Evolutionary conservation across 1,140 invertebrate species (phyloP).

Genomic region (Papilio glaucus): DNA sequence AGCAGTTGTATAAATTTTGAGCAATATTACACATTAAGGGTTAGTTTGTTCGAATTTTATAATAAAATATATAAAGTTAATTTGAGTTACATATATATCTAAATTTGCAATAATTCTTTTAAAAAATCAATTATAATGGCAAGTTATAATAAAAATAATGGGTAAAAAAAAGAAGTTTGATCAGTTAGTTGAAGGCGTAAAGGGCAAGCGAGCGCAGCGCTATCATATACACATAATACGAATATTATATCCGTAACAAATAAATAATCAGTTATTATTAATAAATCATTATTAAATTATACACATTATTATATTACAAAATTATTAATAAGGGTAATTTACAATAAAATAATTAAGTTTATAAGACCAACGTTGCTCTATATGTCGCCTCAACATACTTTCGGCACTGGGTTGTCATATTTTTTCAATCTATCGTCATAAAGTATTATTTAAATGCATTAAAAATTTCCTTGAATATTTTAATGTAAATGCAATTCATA

Average conservation of each 20-base stretch:
- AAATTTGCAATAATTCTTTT: too few relatives aligned
- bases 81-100: too few relatives aligned
- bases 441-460: slow-evolving; percentile 18
- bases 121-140: slow-evolving; percentile 44
- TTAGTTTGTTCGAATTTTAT: slow-evolving; percentile 15
- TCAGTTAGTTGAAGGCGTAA: slow-evolving; percentile 46
- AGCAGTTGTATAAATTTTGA: slow-evolving; percentile 58
- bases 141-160: slow-evolving; percentile 44
- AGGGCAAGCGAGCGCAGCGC: slow-evolving; percentile 49
- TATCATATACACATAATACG: slow-evolving; percentile 48
- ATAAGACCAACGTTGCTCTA: slow-evolving; percentile 1
- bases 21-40: slow-evolving; percentile 50
- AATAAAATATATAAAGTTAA: too few relatives aligned
- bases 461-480: not conserved
- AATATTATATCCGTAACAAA: slow-evolving; percentile 53
- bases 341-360: slow-evolving; percentile 46
- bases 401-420: not conserved
- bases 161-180: not conserved
- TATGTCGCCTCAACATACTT: slow-evolving; percentile 18
- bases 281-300: slow-evolving; percentile 51
- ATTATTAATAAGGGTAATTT: slow-evolving; percentile 50
- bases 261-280: slow-evolving; percentile 57
- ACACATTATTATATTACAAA: slow-evolving; percentile 55
- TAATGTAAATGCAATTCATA: slow-evolving; percentile 6
- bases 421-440: not conserved